Percentiles rank a stretch among this genome's conserved stretches.
Conservation (phyloP, 2,113 vertebrate genomes). For the Passer domesticus region DNA sequence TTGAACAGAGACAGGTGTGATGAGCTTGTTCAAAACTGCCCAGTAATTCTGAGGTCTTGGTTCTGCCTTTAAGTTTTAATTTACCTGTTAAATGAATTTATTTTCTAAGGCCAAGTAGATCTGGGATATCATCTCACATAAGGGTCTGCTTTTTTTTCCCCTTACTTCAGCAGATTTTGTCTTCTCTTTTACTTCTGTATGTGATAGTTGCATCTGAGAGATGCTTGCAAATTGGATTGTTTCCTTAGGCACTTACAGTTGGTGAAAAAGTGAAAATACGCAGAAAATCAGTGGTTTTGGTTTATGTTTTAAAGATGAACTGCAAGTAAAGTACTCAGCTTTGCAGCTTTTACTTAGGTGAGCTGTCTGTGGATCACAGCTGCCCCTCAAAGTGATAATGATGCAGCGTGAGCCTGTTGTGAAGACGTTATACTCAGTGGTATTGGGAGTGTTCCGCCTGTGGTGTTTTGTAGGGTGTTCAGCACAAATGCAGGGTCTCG, state of each 20-base stretch:
- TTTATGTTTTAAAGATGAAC: neutral
- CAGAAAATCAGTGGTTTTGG: neutral
- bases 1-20: neutral
- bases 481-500: neutral
- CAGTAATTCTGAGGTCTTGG: neutral
- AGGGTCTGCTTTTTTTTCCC: neutral
- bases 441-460: neutral
- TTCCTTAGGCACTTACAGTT: neutral
- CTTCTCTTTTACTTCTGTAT: neutral
- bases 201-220: neutral
- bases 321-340: neutral
- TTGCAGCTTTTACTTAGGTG: neutral
- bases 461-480: neutral
- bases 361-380: neutral
- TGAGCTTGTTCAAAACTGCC: neutral
- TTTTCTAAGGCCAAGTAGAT: neutral
- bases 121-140: neutral
- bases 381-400: neutral
- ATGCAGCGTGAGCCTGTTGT: neutral
- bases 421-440: neutral
- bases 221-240: neutral
- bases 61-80: neutral
- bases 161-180: neutral
- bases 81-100: neutral
- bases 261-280: neutral